Percentiles rank a stretch among this genome's conserved stretches.
Evolutionary conservation across 2,888 invertebrate genomes (phyloP).

Genomic region (Buathra laborator): DNA sequence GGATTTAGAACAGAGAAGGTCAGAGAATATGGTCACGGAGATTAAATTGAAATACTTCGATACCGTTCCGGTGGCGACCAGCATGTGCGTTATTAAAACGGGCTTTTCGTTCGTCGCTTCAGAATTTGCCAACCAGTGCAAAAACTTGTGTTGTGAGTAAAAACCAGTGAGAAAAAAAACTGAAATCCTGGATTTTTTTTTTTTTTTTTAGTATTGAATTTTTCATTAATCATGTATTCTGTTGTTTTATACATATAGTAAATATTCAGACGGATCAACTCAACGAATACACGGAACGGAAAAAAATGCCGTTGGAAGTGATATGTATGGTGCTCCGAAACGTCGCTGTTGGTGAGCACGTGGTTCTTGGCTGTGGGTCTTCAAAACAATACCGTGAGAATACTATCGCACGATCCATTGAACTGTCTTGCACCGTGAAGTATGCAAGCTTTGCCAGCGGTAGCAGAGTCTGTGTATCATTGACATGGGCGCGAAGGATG

Average conservation of each 20-base stretch:
- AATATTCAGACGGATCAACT: slow-evolving; percentile 95
- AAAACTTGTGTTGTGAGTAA: too few relatives aligned
- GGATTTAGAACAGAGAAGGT: too few relatives aligned
- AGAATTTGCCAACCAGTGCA: slow-evolving; percentile 99
- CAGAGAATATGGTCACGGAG: slow-evolving; percentile 99
- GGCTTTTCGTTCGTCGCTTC: slow-evolving; percentile 99
- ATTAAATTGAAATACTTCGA: slow-evolving; percentile 99
- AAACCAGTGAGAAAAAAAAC: slow-evolving; percentile 67
- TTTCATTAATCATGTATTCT: neutral
- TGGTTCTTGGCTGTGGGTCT: slow-evolving; percentile 98
- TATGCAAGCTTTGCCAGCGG: slow-evolving; percentile 98
- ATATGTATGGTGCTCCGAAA: slow-evolving; percentile 99
- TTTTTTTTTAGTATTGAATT: slow-evolving; percentile 3
- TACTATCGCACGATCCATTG: slow-evolving; percentile 98
- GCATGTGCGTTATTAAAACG: slow-evolving; percentile 99
- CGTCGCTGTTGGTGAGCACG: slow-evolving; percentile 97
- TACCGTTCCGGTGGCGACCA: slow-evolving; percentile 98
- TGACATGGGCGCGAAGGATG: slow-evolving; percentile 93
- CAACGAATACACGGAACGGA: slow-evolving; percentile 99
- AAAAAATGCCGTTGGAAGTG: slow-evolving; percentile 98
- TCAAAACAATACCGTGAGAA: slow-evolving; percentile 98
- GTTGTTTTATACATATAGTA: neutral
- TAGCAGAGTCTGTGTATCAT: slow-evolving; percentile 99
- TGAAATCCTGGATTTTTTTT: too few relatives aligned
- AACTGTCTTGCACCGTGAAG: slow-evolving; percentile 98